These are phyloP conservation scores for Strigamia transsilvanica DNA, from an alignment of 2,888 invertebrate species.

Conservation along the genomic window DNA sequence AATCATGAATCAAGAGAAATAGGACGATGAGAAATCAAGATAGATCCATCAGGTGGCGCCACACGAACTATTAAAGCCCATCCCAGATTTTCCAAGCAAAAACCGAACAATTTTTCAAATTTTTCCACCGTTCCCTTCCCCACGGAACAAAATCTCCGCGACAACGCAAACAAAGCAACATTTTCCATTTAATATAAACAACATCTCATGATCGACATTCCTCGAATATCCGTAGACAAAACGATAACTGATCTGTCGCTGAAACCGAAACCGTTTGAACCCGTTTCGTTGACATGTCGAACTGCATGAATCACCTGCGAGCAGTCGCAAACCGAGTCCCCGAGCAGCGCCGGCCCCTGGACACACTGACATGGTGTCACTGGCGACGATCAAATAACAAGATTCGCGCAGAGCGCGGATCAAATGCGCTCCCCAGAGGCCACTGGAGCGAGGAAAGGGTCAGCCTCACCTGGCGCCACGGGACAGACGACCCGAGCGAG, in stretches of 20 bases:
- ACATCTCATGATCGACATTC: not conserved
- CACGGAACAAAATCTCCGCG: too few relatives aligned
- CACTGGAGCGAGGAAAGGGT: slow-evolving; percentile 40
- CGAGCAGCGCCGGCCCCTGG: not conserved
- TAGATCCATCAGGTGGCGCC: not conserved
- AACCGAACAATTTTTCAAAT: too few relatives aligned
- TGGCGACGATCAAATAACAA: slow-evolving; percentile 14
- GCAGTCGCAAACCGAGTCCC: not conserved
- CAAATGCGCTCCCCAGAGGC: slow-evolving; percentile 35
- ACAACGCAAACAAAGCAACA: not conserved
- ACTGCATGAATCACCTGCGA: not conserved
- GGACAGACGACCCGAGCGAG: slow-evolving; percentile 40
- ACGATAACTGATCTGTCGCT: slow-evolving; percentile 21
- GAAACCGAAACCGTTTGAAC: not conserved
- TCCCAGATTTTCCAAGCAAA: too few relatives aligned
- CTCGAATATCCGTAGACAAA: slow-evolving; percentile 1
- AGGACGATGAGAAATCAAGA: not conserved
- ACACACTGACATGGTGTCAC: not conserved
- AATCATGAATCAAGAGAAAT: not conserved
- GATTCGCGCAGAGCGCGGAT: not conserved
- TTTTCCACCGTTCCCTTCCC: too few relatives aligned
- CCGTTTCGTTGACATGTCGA: not conserved
- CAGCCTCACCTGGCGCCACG: slow-evolving; percentile 36
- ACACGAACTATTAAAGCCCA: not conserved
- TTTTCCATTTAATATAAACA: not conserved